Evolutionary conservation across 1,140 invertebrate genomes (phyloP), one percentile per base, ranked within the genome.

Genomic region (Aphaenogaster ashmeadi): DNA sequence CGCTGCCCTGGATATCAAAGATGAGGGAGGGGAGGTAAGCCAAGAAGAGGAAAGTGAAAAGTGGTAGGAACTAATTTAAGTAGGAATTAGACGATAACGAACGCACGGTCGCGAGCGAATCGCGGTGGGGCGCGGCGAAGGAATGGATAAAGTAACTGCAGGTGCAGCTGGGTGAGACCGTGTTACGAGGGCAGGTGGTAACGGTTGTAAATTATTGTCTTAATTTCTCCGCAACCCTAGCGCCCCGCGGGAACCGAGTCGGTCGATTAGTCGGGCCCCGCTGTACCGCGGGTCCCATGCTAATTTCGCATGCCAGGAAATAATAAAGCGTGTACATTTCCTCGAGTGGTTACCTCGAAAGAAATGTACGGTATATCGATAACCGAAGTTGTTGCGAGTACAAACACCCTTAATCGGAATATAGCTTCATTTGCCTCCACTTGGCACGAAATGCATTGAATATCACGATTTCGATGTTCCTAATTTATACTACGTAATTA

Each of bases 141-240:
- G 44, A 50, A 47, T 60, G 80, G 41, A 58, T 83, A 54, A 69
- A 81, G 41, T 84, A 75, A 72, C 33, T 75, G 69, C 54, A 62
- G 69, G 69, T 84, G 69, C 41, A 50, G 54, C 69, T 54, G 58
- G n/a, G 66, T 62, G 60, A 27, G 64, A 27, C 58, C 44, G 44
- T 15, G 67, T 58, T 84, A 44, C 58, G 50, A 47, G 84, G 72
- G 79, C 67, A 56, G 77, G 67, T 80, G 60, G 89, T 87, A 89
- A 87, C 78, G 88, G 80, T 84, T 91, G 93, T 95, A 93, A 95
- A 94, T 94, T 94, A 94, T 94, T 91, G 94, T 94, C 94, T 94
- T 93, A 94, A 94, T 94, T 94, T 94, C 91, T 85, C 83, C 88
- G 87, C 81, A 64, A 36, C 58, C 62, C 36, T 41, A 78, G 41